Percentiles rank a stretch among this genome's conserved stretches.
Evolutionary conservation across 2,888 invertebrate genomes (phyloP).

Genomic region (Pachydiplax longipennis): DNA sequence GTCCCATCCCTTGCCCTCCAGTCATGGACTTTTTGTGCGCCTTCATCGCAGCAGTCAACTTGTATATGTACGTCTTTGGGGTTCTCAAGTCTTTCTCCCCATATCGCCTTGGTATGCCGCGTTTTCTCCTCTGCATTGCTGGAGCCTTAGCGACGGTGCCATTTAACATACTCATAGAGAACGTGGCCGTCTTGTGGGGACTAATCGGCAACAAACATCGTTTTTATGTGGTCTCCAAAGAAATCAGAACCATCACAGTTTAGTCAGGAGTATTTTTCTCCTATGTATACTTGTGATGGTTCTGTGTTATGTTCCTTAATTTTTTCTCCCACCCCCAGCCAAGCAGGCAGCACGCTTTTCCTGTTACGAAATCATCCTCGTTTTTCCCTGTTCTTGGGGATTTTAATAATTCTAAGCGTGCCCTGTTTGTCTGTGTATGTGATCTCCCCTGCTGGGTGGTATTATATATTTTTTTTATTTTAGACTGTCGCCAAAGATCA

Average conservation of each 20-base stretch:
- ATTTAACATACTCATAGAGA: conserved; percentile 92
- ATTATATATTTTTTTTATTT: conserved; percentile 3
- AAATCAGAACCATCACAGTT: conserved; percentile 74
- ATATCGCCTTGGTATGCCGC: conserved; percentile 81
- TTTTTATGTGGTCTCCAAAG: conserved; percentile 97
- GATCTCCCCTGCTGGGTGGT: neutral
- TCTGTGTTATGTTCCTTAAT: conserved; percentile 2
- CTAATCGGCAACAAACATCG: conserved; percentile 93
- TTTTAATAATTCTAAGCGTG: neutral
- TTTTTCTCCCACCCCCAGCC: neutral
- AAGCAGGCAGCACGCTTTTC: neutral
- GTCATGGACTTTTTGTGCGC: conserved; percentile 86
- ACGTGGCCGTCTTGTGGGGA: conserved; percentile 94
- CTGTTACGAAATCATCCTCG: neutral
- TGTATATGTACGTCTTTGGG: conserved; percentile 98
- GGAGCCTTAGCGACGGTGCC: conserved; percentile 92
- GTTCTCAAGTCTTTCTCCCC: conserved; percentile 95
- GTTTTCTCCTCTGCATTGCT: conserved; percentile 79
- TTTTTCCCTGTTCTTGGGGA: neutral
- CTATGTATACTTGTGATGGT: neutral
- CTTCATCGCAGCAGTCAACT: conserved; percentile 91
- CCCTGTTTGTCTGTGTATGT: neutral
- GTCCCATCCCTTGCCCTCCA: conserved; percentile 87
- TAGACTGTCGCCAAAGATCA: conserved; percentile 24
- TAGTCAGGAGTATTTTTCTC: conserved; percentile 55